Conservation (phyloP, 1,140 invertebrate genomes). For the Theocolax elegans region DNA sequence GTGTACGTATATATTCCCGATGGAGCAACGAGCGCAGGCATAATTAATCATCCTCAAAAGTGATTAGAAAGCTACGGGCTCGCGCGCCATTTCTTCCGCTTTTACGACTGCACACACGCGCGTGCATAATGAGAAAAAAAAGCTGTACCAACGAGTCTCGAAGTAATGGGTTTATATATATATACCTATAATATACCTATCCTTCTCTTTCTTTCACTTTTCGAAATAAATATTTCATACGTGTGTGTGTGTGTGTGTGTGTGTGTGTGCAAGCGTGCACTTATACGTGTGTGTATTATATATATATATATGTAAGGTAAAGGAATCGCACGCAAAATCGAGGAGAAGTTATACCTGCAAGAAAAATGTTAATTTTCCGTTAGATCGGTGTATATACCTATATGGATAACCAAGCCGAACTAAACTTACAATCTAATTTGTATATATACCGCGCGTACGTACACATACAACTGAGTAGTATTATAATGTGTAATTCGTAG, state of each 20-base stretch:
- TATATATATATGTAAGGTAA: too few species aligned
- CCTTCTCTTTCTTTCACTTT: conserved; percentile 2
- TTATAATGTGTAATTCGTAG: too few species aligned
- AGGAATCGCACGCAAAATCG: too few species aligned
- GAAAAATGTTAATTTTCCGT: conserved; percentile 37
- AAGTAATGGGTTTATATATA: conserved; percentile 4
- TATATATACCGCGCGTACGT: too few species aligned
- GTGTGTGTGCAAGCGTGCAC: too few species aligned
- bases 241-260: too few species aligned
- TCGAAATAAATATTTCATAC: not conserved
- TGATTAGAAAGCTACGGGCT: conserved; percentile 30
- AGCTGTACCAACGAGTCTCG: not conserved
- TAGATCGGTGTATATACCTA: not conserved
- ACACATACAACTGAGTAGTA: too few species aligned
- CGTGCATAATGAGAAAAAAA: not conserved
- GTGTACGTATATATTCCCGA: too few species aligned
- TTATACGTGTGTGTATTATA: too few species aligned
- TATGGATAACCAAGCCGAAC: not conserved
- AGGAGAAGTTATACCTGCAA: conserved; percentile 50
- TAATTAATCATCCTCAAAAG: conserved; percentile 34
- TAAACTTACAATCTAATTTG: not conserved
- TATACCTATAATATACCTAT: too few species aligned
- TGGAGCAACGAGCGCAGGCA: not conserved
- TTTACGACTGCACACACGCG: not conserved
- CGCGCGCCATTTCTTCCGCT: conserved; percentile 1